Evolutionary conservation across 2,888 invertebrate species (phyloP).

Genomic region (Eristalinus sepulchralis): DNA sequence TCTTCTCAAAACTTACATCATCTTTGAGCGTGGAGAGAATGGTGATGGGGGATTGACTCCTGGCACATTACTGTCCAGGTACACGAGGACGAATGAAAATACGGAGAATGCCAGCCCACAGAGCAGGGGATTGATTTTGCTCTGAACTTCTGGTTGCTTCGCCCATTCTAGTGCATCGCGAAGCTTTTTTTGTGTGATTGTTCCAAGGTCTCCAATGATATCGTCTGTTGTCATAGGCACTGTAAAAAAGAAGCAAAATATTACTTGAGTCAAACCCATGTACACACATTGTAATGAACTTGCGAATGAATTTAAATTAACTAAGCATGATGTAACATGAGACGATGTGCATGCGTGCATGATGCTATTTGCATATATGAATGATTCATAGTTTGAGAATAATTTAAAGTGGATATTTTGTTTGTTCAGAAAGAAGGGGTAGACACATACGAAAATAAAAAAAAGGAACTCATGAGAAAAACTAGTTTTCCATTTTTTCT

Average conservation of each 20-base stretch:
- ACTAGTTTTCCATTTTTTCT: too few species aligned
- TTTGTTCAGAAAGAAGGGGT: too few species aligned
- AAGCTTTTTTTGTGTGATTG: constrained; percentile 74
- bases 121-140: constrained; percentile 75
- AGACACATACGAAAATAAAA: too few species aligned
- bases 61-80: constrained; percentile 84
- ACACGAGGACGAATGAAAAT: constrained; percentile 84
- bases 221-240: constrained; percentile 75
- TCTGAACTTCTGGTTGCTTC: constrained; percentile 73
- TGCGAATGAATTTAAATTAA: background rate
- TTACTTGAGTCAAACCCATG: background rate
- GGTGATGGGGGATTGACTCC: constrained; percentile 84
- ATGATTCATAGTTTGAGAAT: background rate
- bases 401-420: background rate
- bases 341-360: background rate
- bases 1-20: constrained; percentile 76
- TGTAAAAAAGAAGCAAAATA: constrained; percentile 65
- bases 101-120: constrained; percentile 82
- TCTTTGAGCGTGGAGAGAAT: constrained; percentile 82
- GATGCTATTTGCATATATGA: background rate
- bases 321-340: background rate
- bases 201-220: constrained; percentile 72
- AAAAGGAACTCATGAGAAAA: too few species aligned
- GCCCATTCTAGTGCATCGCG: constrained; percentile 74
- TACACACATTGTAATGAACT: background rate